Evolutionary conservation across 1,140 invertebrate genomes (phyloP), one percentile per base, ranked within the genome.

Genomic region (Penaeus chinensis): DNA sequence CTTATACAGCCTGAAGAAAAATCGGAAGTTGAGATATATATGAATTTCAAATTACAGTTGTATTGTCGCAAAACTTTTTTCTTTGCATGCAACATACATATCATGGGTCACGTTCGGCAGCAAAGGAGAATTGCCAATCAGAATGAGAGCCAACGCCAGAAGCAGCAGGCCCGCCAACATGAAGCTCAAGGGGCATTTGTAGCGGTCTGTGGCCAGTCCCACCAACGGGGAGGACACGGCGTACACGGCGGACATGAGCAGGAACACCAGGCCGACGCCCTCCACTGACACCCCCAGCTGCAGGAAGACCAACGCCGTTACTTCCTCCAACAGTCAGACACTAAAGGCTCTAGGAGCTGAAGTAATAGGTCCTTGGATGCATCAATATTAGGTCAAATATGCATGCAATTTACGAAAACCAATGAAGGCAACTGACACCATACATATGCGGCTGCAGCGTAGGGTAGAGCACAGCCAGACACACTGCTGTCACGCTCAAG

Each of bases 121-220:
- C n/a, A 87, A 78, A 2, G 85, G 85, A 11, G 85, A 87, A 77
- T 87, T 87, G n/a, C 85, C 85, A 16, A 87, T 81, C 19, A 87
- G 78, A 1, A 87, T 61, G 24, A 81, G 66, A 54, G 85, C n/a
- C 22, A 87, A 4, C 0, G 85, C 65, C 4, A 63, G 81, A 63
- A 87, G 78, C 5, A 87, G 42, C 11, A 87, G 78, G 2, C 85
- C 85, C 24, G 22, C 42, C 66, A 81, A 54, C 85, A 87, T 87
- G 78, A 87, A 82, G 4, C 65, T 69, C 32, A 16, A 61, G 2
- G 69, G 78, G 47, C 78, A 65, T 0, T 63, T 66, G 47, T 37
- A 87, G 18, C 85, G 78, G 79, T 87, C 85, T 2, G 76, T 87
- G 42, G 85, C 85, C 10, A 87, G 66, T 16, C 85, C 85, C 8